Base-by-base conservation (phyloP, 2,113 vertebrate species). In the Aptenodytes forsteri region DNA sequence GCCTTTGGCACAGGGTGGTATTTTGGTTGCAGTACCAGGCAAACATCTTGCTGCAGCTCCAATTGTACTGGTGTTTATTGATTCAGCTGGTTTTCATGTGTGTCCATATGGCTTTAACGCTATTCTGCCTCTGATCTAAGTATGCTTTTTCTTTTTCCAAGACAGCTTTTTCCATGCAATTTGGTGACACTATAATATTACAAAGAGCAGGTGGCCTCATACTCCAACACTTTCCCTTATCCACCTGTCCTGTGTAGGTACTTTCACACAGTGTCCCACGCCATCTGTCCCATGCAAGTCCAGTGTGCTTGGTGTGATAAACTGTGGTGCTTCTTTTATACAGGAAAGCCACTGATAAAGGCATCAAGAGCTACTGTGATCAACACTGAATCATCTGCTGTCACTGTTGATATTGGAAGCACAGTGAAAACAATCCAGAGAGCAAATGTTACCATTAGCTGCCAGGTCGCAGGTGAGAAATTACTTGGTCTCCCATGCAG, bases 341-440 rank as follows among this genome's bases (percentile, higher is more conserved):
- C 96, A 99, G 98, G 98, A 93, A 99, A 99, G 65, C 98, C 98
- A n/a, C 89, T 99, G 80, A 97, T 99, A 96, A 98, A 98, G 81
- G 75, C 97, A 32, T 98, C 98, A 52, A 97, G 96, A 90, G 46
- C 89, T 71, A 96, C 95, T 1, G 56, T 98, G 88, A 69, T 98
- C 96, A 99, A 98, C 95, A 97, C 94, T 6, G 97, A 98, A 61
- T 97, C 85, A 2, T 92, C 96, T 36, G 64, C 95, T 13, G 54
- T 98, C 71, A 95, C 93, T 11, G 94, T 97, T 65, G 98, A 99
- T 40, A 96, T 99, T 69, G 98, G 98, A 64, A 97, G 98, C 82
- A 97, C 95, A 23, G 52, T 99, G 96, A 98, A 98, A 97, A 98
- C 98, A 44, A 96, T 98, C 27, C 97, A 32, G 46, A 97, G 97